A percentile compares a stretch with the other conserved stretches of the same genome.
phyloP scores from a whole-genome alignment of 2,888 invertebrate species.

The Invenusta paracnida region DNA sequence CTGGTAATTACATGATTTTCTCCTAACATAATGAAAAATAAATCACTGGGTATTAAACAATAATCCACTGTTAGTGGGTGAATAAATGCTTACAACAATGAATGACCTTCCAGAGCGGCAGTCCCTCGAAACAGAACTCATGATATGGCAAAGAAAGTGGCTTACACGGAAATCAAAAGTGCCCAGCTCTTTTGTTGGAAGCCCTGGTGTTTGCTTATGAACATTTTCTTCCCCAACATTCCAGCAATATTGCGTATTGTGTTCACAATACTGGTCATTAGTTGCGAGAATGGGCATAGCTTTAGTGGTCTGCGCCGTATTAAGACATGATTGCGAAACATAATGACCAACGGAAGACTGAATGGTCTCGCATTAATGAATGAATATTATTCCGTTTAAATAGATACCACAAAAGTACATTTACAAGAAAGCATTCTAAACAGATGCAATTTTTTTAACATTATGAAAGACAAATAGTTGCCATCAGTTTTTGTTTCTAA shows the following conservation, averaged over 20 bases:
- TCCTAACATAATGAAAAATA: too few species aligned
- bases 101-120: neutral
- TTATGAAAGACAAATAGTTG: neutral
- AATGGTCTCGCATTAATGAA: neutral
- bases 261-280: neutral
- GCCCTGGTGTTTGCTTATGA: neutral
- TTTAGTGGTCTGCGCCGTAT: neutral
- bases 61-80: too few species aligned
- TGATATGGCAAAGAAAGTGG: neutral
- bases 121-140: neutral
- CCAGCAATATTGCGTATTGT: neutral
- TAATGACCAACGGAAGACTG: neutral
- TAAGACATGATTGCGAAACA: neutral
- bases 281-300: neutral
- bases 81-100: neutral
- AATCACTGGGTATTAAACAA: too few species aligned
- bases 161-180: neutral
- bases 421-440: neutral
- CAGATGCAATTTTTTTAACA: neutral
- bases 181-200: neutral
- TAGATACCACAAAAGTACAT: neutral
- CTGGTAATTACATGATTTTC: too few species aligned
- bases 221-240: neutral
- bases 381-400: neutral
- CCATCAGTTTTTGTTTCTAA: too few species aligned